Evolutionary conservation across 2,888 invertebrate species (phyloP).

Genomic region (Hypercompe scribonia): DNA sequence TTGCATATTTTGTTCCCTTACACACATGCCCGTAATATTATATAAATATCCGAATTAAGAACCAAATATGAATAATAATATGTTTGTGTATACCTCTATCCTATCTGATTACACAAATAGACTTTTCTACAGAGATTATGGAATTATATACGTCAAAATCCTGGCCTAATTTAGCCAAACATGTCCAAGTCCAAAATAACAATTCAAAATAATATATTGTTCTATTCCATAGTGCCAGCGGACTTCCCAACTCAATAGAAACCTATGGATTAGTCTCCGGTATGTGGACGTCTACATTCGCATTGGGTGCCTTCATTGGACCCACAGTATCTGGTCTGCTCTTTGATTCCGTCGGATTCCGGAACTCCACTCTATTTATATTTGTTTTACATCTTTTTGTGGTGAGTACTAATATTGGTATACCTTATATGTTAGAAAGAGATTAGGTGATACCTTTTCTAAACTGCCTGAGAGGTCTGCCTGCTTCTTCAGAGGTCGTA

Average conservation of each 20-base stretch:
- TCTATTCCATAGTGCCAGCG: constrained; percentile 85
- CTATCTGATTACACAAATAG: no score
- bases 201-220: background rate
- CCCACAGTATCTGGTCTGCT: constrained; percentile 92
- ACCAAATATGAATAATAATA: no score
- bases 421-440: background rate
- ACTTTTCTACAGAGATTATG: no score
- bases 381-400: constrained; percentile 88
- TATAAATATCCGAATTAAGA: no score
- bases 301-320: constrained; percentile 94
- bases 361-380: constrained; percentile 90
- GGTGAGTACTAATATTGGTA: constrained; percentile 76
- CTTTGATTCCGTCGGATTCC: constrained; percentile 91
- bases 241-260: constrained; percentile 94
- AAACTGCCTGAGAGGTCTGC: no score
- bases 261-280: constrained; percentile 96
- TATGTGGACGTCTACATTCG: constrained; percentile 96
- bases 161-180: no score
- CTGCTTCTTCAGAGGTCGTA: no score
- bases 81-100: no score
- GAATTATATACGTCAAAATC: no score
- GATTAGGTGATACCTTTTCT: no score
- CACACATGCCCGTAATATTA: no score
- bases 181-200: background rate
- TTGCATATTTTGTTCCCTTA: no score